Percentiles rank a stretch among this genome's conserved stretches.
Evolutionary conservation across 2,888 invertebrate genomes (phyloP).

Genomic region (Girardia tigrina): DNA sequence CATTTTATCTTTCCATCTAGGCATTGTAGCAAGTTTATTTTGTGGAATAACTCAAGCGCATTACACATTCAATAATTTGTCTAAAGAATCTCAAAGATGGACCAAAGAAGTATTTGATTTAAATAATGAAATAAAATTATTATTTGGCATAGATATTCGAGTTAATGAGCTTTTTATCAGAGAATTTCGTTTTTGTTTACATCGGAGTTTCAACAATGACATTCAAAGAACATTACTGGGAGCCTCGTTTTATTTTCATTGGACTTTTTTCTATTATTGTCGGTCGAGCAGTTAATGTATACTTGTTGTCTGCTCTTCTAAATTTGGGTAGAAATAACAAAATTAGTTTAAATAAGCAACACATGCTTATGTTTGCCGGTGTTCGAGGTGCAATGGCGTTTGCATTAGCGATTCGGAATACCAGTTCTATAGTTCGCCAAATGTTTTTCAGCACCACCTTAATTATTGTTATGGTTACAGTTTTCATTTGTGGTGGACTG

Average conservation of each 20-base stretch:
- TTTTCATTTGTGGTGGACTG: conserved; percentile 74
- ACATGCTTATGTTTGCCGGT: conserved; percentile 91
- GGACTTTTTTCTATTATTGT: conserved; percentile 79
- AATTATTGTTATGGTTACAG: conserved; percentile 82
- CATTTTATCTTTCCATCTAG: no score
- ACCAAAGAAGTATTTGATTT: conserved; percentile 33
- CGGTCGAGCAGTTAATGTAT: conserved; percentile 83
- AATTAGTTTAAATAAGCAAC: conserved; percentile 80
- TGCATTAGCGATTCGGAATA: conserved; percentile 89
- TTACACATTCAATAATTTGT: conserved; percentile 90
- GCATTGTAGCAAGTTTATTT: conserved; percentile 84
- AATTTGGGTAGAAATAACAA: conserved; percentile 73
- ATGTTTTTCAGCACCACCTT: conserved; percentile 89
- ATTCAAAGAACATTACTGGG: conserved; percentile 73
- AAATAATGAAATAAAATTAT: neutral
- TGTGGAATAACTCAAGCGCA: conserved; percentile 98
- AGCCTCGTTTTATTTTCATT: conserved; percentile 73
- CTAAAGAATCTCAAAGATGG: conserved; percentile 56
- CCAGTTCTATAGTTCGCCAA: conserved; percentile 75
- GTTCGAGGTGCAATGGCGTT: conserved; percentile 93
- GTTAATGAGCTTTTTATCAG: conserved; percentile 81
- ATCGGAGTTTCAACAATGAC: conserved; percentile 98
- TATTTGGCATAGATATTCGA: conserved; percentile 60
- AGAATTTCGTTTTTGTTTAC: conserved; percentile 94
- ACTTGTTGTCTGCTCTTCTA: conserved; percentile 76